These are phyloP conservation scores for Anguilla rostrata DNA, from an alignment of 2,113 vertebrate genomes.

Conservation along the genomic window DNA sequence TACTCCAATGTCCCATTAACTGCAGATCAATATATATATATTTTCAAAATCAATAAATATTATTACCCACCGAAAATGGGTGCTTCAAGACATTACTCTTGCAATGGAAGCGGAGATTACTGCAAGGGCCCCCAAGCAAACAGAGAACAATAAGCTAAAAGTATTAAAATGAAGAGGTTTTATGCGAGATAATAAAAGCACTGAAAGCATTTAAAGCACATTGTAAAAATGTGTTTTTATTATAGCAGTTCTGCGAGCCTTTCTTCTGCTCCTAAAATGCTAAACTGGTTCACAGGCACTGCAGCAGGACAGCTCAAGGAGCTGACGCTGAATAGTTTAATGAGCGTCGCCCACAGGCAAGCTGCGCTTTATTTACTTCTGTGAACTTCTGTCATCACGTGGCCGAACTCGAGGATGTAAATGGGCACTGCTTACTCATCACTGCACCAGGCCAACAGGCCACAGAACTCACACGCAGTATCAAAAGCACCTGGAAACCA, in stretches of 20 bases:
- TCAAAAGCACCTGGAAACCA: neutral
- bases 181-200: neutral
- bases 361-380: conserved; percentile 45
- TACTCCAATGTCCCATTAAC: neutral
- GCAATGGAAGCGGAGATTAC: neutral
- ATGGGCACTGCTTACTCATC: no score
- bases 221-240: neutral
- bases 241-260: neutral
- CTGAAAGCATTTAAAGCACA: neutral
- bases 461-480: neutral
- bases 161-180: neutral
- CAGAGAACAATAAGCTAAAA: neutral
- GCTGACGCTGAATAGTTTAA: conserved; percentile 65
- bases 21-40: neutral
- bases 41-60: neutral
- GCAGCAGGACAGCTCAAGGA: conserved; percentile 35
- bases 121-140: neutral
- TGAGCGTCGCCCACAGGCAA: conserved; percentile 53
- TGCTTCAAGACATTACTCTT: neutral
- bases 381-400: conserved; percentile 42
- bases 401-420: neutral
- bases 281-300: neutral
- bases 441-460: neutral
- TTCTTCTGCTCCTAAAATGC: neutral
- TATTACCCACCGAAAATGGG: neutral